Base-by-base conservation (phyloP, 2,888 invertebrate species). In the Dioctria linearis region DNA sequence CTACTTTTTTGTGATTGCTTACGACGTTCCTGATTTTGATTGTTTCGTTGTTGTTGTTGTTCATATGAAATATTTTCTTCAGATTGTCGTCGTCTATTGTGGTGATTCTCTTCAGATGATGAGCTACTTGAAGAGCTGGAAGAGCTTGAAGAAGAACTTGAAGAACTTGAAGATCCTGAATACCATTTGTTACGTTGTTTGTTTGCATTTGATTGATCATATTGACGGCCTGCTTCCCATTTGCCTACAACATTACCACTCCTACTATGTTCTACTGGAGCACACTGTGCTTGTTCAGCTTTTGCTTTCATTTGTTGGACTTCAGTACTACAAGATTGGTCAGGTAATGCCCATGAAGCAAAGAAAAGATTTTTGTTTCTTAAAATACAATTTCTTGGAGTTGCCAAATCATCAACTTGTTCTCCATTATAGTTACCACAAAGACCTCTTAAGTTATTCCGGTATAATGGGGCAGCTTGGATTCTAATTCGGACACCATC, bases 391-490 rank as follows among this genome's bases (percentile, higher is more conserved):
- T 92, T 91, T 80, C 89, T 85, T 0, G 94, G 93, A 3, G 91
- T 90, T 9, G 88, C 86, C 85, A 92, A 92, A 84, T 94, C 94
- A 81, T 92, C 91, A 65, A 88, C 86, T n/a, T 87, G 84, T 63
- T 93, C 91, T 8, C 91, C 91, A 83, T 90, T 91, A 90, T 91
- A 92, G 83, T 90, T 90, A 8, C 94, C 94, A 85, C 94, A 94
- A 57, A 94, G 90, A 82, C 94, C 94, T 81, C 91, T 90, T 43
- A 92, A 88, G 65, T 90, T 88, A 82, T 90, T 90, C 51, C 92
- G 91, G 87, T 92, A 91, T 51, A 90, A 85, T 57, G 88, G 86
- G 80, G 86, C 79, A 1, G 90, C 85, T 1, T 89, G 83, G 5
- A 91, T 83, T 2, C 91, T 90, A n/a, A 92, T 84, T 49, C 91